Conservation (phyloP, 2,113 vertebrate species). For the Prionailurus bengalensis region DNA sequence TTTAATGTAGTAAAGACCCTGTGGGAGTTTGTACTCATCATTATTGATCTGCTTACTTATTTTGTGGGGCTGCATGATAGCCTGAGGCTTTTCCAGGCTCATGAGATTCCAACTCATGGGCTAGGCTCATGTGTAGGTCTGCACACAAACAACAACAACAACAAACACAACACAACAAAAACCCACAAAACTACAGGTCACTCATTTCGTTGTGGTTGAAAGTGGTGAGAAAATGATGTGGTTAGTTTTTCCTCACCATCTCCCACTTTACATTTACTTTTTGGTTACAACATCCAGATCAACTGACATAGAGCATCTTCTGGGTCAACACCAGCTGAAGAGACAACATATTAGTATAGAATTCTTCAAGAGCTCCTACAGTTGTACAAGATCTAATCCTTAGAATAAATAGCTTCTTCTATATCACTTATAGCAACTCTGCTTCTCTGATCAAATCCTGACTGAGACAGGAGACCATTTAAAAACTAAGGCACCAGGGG, state of each 20-base stretch:
- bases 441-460: neutral
- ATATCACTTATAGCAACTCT: neutral
- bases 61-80: no score
- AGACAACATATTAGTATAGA: neutral
- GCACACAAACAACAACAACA: neutral
- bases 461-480: neutral
- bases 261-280: neutral
- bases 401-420: neutral
- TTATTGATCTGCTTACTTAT: neutral
- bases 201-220: neutral
- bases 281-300: neutral
- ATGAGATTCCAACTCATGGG: neutral
- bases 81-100: neutral
- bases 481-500: neutral
- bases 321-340: neutral
- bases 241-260: neutral
- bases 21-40: neutral
- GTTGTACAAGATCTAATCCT: neutral
- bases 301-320: neutral
- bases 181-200: neutral
- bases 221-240: neutral
- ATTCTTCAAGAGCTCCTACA: neutral
- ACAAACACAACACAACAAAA: neutral
- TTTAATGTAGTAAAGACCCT: neutral
- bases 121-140: no score